Conservation (phyloP, 2,797 vertebrate species). For the Poeciliopsis infans region DNA sequence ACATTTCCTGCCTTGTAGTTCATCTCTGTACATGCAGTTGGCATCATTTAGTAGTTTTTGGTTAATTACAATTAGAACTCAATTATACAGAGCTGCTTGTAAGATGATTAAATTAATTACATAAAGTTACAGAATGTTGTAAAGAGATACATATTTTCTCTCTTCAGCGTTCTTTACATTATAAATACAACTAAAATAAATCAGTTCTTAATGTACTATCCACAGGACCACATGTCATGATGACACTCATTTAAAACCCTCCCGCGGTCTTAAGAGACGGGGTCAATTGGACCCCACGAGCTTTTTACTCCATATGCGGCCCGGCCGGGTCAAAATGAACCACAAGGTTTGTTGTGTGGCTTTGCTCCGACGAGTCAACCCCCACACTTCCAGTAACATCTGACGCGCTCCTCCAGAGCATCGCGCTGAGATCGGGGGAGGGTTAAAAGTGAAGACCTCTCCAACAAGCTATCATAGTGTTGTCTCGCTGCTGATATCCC, state of each 20-base stretch:
- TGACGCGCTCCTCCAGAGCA: too few relatives aligned
- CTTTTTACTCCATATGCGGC: too few relatives aligned
- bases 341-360: too few relatives aligned
- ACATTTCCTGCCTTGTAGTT: neutral
- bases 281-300: too few relatives aligned
- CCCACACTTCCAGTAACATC: too few relatives aligned
- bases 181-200: conserved; percentile 36
- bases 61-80: neutral
- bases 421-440: too few relatives aligned
- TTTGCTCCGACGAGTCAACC: too few relatives aligned
- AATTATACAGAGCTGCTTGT: conserved; percentile 14
- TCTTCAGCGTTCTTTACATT: conserved; percentile 42
- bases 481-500: conserved; percentile 89
- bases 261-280: too few relatives aligned
- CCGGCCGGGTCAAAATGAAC: too few relatives aligned
- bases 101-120: conserved; percentile 42
- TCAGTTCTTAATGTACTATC: conserved; percentile 26
- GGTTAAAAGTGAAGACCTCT: too few relatives aligned
- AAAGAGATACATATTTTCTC: conserved; percentile 48
- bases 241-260: conserved; percentile 19
- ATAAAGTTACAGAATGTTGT: conserved; percentile 37
- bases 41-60: neutral
- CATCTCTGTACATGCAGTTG: conserved; percentile 1
- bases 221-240: conserved; percentile 20
- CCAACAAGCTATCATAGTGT: conserved; percentile 79